phyloP scores from a whole-genome alignment of 2,888 invertebrate genomes.

The Eupithecia centaureata region DNA sequence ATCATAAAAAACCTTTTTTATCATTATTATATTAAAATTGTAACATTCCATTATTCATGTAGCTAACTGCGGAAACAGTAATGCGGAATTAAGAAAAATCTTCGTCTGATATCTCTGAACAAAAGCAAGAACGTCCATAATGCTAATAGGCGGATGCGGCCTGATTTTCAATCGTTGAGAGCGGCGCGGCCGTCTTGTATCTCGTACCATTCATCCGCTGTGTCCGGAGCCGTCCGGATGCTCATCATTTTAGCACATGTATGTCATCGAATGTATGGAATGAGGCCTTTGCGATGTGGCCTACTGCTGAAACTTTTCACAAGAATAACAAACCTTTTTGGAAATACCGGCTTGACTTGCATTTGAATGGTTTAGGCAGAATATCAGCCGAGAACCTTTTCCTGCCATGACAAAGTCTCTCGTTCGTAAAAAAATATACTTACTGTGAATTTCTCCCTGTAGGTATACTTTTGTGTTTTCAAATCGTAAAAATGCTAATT shows the following conservation, averaged over 20 bases:
- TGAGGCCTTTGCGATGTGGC: slow-evolving; percentile 3
- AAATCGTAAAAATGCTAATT: too few species aligned
- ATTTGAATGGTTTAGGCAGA: too few species aligned
- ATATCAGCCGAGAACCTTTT: too few species aligned
- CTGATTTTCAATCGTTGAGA: slow-evolving; percentile 70
- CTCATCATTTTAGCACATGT: slow-evolving; percentile 64
- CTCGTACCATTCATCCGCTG: slow-evolving; percentile 62
- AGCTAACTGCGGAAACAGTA: not conserved
- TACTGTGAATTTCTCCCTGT: too few species aligned
- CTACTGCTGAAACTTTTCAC: not conserved
- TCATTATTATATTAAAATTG: not conserved
- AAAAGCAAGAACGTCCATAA: slow-evolving; percentile 63
- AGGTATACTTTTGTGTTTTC: too few species aligned
- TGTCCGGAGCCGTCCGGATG: slow-evolving; percentile 66
- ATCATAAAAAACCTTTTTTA: not conserved
- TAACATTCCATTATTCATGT: not conserved
- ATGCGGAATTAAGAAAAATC: slow-evolving; percentile 5
- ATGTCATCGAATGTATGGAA: slow-evolving; percentile 48
- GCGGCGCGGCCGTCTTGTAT: slow-evolving; percentile 53
- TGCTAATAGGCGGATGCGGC: slow-evolving; percentile 72
- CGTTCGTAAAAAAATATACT: too few species aligned
- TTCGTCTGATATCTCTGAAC: slow-evolving; percentile 51
- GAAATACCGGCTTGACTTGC: not conserved
- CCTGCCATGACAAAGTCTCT: too few species aligned
- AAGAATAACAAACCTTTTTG: not conserved